Conservation (phyloP, 2,888 invertebrate species). For the Tyria jacobaeae region DNA sequence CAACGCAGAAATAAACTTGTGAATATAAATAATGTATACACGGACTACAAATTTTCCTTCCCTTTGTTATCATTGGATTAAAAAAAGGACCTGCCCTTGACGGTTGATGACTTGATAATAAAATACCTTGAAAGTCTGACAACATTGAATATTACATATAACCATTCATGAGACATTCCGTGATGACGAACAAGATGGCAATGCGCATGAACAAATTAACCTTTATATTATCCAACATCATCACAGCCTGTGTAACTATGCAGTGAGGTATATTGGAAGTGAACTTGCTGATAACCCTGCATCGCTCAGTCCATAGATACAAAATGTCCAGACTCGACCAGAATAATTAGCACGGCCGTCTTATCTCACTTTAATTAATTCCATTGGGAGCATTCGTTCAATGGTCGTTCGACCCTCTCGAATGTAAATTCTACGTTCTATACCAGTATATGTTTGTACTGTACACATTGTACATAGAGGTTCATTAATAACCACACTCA, state of each 20-base stretch:
- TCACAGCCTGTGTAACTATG: constrained; percentile 21
- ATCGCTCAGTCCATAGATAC: constrained; percentile 40
- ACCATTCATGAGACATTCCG: constrained; percentile 4
- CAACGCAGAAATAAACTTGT: too few relatives aligned
- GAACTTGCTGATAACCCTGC: constrained; percentile 52
- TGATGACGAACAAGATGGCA: constrained; percentile 4
- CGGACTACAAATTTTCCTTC: too few relatives aligned
- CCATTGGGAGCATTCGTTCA: constrained; percentile 45
- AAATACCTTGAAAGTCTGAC: background rate
- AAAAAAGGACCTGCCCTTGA: background rate
- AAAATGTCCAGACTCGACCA: constrained; percentile 38
- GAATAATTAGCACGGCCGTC: constrained; percentile 73
- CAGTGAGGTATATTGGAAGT: constrained; percentile 29
- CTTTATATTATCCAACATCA: constrained; percentile 59
- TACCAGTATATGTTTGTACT: background rate
- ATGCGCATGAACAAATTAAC: constrained; percentile 57
- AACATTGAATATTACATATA: background rate
- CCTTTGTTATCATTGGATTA: too few relatives aligned
- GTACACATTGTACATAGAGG: background rate
- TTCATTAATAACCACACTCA: background rate
- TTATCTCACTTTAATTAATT: constrained; percentile 78
- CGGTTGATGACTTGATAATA: background rate
- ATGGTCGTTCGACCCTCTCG: constrained; percentile 15
- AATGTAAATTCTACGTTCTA: constrained; percentile 25
- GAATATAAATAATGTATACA: too few relatives aligned